Evolutionary conservation across 2,888 invertebrate genomes (phyloP).

Genomic region (Apamea sordens): DNA sequence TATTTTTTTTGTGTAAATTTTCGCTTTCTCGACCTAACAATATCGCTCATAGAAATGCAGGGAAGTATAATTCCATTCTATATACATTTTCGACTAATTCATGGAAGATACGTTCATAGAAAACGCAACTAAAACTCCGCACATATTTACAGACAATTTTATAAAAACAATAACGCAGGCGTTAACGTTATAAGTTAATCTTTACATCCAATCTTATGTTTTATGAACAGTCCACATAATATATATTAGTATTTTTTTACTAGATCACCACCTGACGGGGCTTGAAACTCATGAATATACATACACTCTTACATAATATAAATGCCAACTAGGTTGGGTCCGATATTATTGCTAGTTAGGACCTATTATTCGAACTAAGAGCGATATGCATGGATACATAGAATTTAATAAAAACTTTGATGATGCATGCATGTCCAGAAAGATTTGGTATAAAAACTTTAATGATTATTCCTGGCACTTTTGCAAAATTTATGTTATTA

Average conservation of each 20-base stretch:
- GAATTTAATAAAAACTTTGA: not conserved
- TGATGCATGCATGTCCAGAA: not conserved
- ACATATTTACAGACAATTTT: slow-evolving; percentile 60
- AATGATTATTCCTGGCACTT: not conserved
- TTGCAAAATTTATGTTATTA: not conserved
- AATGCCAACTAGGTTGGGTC: slow-evolving; percentile 76
- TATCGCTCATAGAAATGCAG: slow-evolving; percentile 56
- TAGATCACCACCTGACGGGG: slow-evolving; percentile 62
- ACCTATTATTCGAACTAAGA: slow-evolving; percentile 41
- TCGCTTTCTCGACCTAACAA: slow-evolving; percentile 43
- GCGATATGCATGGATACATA: slow-evolving; percentile 39
- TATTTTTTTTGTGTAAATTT: slow-evolving; percentile 36
- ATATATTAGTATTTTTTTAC: slow-evolving; percentile 56
- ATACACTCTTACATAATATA: slow-evolving; percentile 73
- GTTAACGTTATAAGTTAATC: slow-evolving; percentile 45
- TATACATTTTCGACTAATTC: slow-evolving; percentile 63
- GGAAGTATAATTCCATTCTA: slow-evolving; percentile 49
- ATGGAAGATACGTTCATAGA: slow-evolving; percentile 62
- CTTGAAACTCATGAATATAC: slow-evolving; percentile 58
- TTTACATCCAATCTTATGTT: slow-evolving; percentile 58
- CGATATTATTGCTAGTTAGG: slow-evolving; percentile 56
- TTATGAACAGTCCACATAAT: slow-evolving; percentile 68
- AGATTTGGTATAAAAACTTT: slow-evolving; percentile 10
- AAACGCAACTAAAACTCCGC: slow-evolving; percentile 46
- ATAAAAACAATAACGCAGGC: slow-evolving; percentile 54